Percentiles rank a stretch among this genome's conserved stretches.
Conservation (phyloP, 2,113 vertebrate species). For the Columba livia region DNA sequence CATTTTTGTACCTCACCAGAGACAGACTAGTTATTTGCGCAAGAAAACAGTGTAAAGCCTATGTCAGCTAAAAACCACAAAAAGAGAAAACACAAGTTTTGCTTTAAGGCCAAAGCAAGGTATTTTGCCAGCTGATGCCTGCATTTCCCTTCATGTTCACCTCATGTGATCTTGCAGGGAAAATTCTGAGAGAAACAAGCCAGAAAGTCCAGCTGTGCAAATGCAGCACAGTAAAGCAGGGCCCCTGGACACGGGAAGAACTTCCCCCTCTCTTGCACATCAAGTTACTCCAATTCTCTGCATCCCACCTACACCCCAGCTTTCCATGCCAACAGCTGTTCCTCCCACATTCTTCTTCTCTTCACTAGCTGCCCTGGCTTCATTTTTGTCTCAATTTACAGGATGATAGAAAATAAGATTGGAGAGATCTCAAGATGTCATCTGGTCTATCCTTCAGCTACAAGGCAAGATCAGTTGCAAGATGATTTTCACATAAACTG, state of each 20-base stretch:
- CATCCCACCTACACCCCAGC: not conserved
- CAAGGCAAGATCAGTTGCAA: not conserved
- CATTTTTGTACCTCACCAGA: not conserved
- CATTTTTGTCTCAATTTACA: not conserved
- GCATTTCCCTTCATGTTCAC: not conserved
- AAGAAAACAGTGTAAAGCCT: not conserved
- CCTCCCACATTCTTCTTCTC: not conserved
- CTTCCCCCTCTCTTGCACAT: not conserved
- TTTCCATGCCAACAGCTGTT: not conserved
- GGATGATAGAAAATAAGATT: not conserved
- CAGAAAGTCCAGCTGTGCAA: not conserved
- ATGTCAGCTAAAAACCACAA: conserved; percentile 10
- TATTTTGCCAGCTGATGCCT: not conserved
- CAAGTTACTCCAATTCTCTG: not conserved
- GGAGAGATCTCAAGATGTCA: not conserved
- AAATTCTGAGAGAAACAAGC: not conserved
- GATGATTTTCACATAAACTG: not conserved
- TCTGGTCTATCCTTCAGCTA: not conserved
- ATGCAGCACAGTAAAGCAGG: not conserved
- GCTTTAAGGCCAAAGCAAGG: not conserved
- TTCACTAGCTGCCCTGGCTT: not conserved
- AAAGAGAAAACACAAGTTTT: not conserved
- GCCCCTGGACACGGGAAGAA: not conserved
- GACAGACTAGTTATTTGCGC: conserved; percentile 21
- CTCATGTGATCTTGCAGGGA: not conserved